Conservation (phyloP, 1,140 invertebrate species). For the Heliconius congener region DNA sequence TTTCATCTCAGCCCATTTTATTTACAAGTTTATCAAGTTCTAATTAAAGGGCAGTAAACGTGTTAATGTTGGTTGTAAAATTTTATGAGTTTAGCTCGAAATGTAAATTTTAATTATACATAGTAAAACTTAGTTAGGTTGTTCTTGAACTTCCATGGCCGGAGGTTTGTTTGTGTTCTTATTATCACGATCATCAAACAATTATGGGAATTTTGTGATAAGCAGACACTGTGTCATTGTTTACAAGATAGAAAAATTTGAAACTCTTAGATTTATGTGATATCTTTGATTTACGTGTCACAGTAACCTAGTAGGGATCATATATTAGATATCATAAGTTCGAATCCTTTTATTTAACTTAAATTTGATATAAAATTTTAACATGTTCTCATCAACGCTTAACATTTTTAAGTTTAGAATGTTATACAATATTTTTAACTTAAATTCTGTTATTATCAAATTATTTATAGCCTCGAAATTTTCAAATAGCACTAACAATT, state of each 20-base stretch:
- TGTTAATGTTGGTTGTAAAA: conserved; percentile 58
- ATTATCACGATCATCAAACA: conserved; percentile 48
- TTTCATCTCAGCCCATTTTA: conserved; percentile 63
- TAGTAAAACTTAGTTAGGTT: conserved; percentile 49
- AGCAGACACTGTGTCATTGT: conserved; percentile 18
- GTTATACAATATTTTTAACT: too few species aligned
- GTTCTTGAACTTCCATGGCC: conserved; percentile 60
- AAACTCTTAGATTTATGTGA: not conserved
- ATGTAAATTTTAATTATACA: conserved; percentile 64
- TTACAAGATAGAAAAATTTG: conserved; percentile 7
- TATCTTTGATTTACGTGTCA: not conserved
- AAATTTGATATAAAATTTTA: not conserved
- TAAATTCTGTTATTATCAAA: not conserved
- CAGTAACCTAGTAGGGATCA: not conserved
- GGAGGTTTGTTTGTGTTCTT: conserved; percentile 48
- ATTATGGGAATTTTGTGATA: conserved; percentile 48
- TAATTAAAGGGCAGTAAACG: conserved; percentile 70
- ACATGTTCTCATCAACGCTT: not conserved
- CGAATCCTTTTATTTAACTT: not conserved
- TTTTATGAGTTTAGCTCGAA: conserved; percentile 67
- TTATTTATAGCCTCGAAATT: not conserved
- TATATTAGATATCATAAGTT: not conserved
- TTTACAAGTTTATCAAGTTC: conserved; percentile 68
- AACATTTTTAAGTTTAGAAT: not conserved
- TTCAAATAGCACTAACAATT: not conserved